Percentiles rank a stretch among this genome's conserved stretches.
phyloP scores from a whole-genome alignment of 2,113 vertebrate species.

The Phyllostomus hastatus region DNA sequence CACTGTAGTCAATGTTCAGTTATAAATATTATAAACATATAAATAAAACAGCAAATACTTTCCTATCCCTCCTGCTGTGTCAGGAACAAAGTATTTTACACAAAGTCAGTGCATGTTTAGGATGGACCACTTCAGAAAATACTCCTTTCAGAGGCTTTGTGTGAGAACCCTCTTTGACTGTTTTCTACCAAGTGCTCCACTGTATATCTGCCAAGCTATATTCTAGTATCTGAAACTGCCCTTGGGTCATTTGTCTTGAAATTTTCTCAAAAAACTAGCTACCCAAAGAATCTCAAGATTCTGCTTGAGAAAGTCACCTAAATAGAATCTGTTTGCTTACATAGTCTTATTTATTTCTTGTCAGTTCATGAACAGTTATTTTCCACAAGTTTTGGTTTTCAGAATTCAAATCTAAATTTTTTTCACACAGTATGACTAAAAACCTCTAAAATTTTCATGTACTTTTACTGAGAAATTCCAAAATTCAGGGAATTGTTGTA shows the following conservation, averaged over 20 bases:
- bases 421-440: neutral
- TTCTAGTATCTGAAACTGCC: neutral
- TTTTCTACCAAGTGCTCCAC: neutral
- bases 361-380: neutral
- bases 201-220: neutral
- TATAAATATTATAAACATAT: neutral
- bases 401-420: neutral
- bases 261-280: neutral
- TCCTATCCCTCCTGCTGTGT: neutral
- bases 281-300: neutral
- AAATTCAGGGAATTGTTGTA: neutral
- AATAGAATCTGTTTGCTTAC: neutral
- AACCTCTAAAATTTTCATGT: neutral
- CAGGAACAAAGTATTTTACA: neutral
- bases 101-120: neutral
- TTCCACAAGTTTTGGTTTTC: neutral
- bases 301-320: neutral
- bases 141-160: neutral
- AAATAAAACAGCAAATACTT: neutral
- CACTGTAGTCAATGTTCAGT: neutral
- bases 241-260: neutral
- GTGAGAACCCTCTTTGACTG: neutral
- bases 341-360: neutral
- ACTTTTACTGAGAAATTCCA: neutral
- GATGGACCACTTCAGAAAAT: neutral